These are phyloP conservation scores for Hybognathus amarus DNA, from an alignment of 2,797 vertebrate species.

Conservation along the genomic window DNA sequence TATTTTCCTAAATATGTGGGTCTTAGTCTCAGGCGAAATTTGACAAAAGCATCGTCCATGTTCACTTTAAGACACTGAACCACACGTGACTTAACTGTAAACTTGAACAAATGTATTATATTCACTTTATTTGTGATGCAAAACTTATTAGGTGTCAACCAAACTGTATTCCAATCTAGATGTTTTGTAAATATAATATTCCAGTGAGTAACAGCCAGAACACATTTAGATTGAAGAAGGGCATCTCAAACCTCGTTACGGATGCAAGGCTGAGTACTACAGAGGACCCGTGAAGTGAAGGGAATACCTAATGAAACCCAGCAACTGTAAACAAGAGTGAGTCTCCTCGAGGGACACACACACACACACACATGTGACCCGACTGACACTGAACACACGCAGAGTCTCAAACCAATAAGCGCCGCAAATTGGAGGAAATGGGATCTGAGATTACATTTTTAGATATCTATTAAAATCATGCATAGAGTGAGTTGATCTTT, in stretches of 20 bases:
- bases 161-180: no score
- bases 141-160: no score
- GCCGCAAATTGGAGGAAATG: constrained; percentile 76
- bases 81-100: no score
- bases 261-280: background rate
- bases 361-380: background rate
- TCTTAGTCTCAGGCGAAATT: no score
- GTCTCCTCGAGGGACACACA: background rate
- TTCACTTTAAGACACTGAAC: no score
- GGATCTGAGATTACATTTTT: constrained; percentile 76
- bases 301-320: constrained; percentile 16
- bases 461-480: constrained; percentile 64
- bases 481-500: constrained; percentile 45
- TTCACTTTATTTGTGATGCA: no score
- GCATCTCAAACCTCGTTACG: background rate
- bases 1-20: no score
- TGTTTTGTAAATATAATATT: no score
- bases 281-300: background rate
- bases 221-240: background rate
- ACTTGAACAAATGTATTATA: no score
- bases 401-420: constrained; percentile 68
- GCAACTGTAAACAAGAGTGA: constrained; percentile 25
- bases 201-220: no score
- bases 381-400: constrained; percentile 7
- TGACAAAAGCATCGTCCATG: no score